Evolutionary conservation across 2,888 invertebrate genomes (phyloP).

Genomic region (Eretmocerus hayati): DNA sequence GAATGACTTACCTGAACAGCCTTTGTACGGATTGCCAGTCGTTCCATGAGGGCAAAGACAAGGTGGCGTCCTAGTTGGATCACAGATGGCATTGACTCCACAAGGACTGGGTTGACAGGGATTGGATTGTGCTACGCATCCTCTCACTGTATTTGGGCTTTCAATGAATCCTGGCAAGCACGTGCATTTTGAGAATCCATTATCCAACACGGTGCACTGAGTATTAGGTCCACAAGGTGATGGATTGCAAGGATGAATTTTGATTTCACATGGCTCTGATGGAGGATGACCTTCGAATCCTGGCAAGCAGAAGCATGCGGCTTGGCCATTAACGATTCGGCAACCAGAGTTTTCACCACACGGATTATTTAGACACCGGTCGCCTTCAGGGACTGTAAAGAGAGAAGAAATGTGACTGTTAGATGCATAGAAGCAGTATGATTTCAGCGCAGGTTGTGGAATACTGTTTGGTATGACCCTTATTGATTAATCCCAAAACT

Average conservation of each 20-base stretch:
- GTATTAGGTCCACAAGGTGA: conserved; percentile 86
- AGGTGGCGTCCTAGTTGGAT: conserved; percentile 68
- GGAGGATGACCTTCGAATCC: conserved; percentile 84
- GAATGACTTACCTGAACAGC: conserved; percentile 61
- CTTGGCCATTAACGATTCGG: conserved; percentile 64
- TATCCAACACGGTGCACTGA: conserved; percentile 68
- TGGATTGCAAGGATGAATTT: conserved; percentile 72
- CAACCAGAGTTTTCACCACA: conserved; percentile 82
- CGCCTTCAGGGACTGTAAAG: conserved; percentile 74
- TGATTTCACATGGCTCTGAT: conserved; percentile 60
- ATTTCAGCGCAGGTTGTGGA: too few species aligned
- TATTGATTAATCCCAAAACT: too few species aligned
- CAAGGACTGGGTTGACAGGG: conserved; percentile 80
- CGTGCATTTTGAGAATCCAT: conserved; percentile 82
- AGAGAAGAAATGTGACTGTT: too few species aligned
- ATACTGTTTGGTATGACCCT: too few species aligned
- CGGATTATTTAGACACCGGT: conserved; percentile 73
- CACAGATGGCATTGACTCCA: conserved; percentile 71
- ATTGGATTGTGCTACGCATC: conserved; percentile 71
- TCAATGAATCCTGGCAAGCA: conserved; percentile 77
- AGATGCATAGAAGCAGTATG: too few species aligned
- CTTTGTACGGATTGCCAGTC: conserved; percentile 75
- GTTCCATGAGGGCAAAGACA: conserved; percentile 82
- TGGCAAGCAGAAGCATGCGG: conserved; percentile 80
- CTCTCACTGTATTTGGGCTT: conserved; percentile 80